Evolutionary conservation across 53 echinoderm and acorn worm species (phyloP).

Genomic region (Paelopatides confundens): DNA sequence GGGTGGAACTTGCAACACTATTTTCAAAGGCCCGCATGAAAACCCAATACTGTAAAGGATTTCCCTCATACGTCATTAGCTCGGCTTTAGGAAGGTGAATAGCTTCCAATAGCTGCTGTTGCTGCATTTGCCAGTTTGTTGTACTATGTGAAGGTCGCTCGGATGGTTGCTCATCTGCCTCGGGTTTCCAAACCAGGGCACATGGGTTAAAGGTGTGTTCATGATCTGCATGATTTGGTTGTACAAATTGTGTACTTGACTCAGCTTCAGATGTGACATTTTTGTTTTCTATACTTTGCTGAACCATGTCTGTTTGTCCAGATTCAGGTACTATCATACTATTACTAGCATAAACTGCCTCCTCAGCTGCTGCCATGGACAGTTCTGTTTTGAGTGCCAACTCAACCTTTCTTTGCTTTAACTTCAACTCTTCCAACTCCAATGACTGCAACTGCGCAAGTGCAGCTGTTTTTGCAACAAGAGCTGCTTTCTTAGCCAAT

Average conservation of each 20-base stretch:
- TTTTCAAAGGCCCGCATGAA: slow-evolving; percentile 70
- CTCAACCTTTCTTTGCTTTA: slow-evolving; percentile 2
- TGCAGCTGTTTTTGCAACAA: background rate
- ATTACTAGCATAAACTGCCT: background rate
- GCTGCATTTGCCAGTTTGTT: background rate
- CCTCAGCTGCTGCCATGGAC: slow-evolving; percentile 22
- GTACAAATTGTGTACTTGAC: too few relatives aligned
- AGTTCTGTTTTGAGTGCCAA: background rate
- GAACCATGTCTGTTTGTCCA: background rate
- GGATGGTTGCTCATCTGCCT: background rate
- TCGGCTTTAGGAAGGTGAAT: slow-evolving; percentile 50
- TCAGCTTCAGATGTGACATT: too few relatives aligned
- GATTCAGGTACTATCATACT: background rate
- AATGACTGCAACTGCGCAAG: background rate
- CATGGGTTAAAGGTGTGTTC: too few relatives aligned
- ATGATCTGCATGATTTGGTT: too few relatives aligned
- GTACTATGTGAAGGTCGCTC: background rate
- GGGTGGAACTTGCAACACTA: slow-evolving; percentile 54
- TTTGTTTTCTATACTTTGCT: too few relatives aligned
- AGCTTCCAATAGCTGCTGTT: slow-evolving; percentile 49
- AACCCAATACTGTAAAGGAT: slow-evolving; percentile 59
- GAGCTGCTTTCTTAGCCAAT: background rate
- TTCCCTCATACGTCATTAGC: slow-evolving; percentile 56
- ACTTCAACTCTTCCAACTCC: slow-evolving; percentile 1
- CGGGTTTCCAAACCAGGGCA: too few relatives aligned